These are phyloP conservation scores for Manis pentadactyla DNA, from an alignment of 2,797 vertebrate genomes.

Conservation along the genomic window DNA sequence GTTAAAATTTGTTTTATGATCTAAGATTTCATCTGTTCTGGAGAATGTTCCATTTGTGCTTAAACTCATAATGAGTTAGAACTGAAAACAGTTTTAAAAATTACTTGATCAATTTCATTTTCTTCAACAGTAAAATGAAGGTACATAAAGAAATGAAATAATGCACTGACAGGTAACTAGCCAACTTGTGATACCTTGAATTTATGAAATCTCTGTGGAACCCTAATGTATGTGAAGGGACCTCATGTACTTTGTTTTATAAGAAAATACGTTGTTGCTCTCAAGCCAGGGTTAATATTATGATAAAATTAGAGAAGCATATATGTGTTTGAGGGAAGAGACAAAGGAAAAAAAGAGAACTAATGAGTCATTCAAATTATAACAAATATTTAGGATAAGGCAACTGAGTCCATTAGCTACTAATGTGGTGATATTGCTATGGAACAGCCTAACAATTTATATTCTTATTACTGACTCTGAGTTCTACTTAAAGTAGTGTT, in stretches of 20 bases:
- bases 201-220: not conserved
- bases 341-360: not conserved
- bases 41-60: not conserved
- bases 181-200: not conserved
- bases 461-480: not conserved
- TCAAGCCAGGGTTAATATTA: not conserved
- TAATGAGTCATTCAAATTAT: not conserved
- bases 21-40: not conserved
- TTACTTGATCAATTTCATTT: not conserved
- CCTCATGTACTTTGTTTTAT: not conserved
- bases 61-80: not conserved
- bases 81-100: constrained; percentile 18
- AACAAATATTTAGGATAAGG: not conserved
- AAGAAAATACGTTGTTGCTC: not conserved
- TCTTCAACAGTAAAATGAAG: not conserved
- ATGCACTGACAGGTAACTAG: not conserved
- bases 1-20: not conserved
- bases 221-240: not conserved
- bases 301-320: not conserved
- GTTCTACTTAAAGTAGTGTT: no score
- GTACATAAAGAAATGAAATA: not conserved
- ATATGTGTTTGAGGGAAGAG: not conserved
- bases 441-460: not conserved
- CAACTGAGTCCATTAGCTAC: not conserved
- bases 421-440: not conserved